A percentile compares a stretch with the other conserved stretches of the same genome.
These are phyloP conservation scores for Cyprinodon brontotheroides DNA, from an alignment of 2,113 vertebrate species.

Conservation along the genomic window DNA sequence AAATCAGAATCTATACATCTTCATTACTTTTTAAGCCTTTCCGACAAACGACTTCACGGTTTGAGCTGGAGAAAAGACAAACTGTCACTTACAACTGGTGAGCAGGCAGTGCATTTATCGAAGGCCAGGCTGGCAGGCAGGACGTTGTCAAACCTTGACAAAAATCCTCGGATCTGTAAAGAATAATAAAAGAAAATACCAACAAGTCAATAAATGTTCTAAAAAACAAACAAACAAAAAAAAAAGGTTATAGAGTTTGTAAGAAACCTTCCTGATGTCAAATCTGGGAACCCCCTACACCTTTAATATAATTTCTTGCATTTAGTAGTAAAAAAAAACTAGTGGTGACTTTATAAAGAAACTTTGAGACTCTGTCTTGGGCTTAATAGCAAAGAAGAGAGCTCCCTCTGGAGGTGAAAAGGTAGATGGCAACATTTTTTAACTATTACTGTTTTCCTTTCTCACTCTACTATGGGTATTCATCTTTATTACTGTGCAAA, in stretches of 20 bases:
- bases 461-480: neutral
- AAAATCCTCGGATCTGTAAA: conserved; percentile 93
- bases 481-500: neutral
- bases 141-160: conserved; percentile 97
- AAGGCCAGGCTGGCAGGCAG: conserved; percentile 97
- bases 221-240: neutral
- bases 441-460: neutral
- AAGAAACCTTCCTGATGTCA: neutral
- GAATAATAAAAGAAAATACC: neutral
- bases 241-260: too few relatives aligned
- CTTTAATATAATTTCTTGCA: neutral
- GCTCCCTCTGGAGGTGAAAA: conserved; percentile 54
- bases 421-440: neutral
- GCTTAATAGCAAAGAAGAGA: conserved; percentile 17
- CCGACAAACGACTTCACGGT: neutral
- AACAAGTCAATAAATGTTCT: neutral
- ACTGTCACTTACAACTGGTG: conserved; percentile 85
- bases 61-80: neutral
- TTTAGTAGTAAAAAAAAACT: neutral
- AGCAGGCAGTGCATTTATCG: conserved; percentile 98
- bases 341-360: conserved; percentile 7
- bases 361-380: neutral
- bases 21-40: neutral
- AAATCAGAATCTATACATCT: conserved; percentile 6
- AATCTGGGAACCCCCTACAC: neutral